phyloP scores from a whole-genome alignment of 1,140 invertebrate species.

The Epicauta chinensis region DNA sequence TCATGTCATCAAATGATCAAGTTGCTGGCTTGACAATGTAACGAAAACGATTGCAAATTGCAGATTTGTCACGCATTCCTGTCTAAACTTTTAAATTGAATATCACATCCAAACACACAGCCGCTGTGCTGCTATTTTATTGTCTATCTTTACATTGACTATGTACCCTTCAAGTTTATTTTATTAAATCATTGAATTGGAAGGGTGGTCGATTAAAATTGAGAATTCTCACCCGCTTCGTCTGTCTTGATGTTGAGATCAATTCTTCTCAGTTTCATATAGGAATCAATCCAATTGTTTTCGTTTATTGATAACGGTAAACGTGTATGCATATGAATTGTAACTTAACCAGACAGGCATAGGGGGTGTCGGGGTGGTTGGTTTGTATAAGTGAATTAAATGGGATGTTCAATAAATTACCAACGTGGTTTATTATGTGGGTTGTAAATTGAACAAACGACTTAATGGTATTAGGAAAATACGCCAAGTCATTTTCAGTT shows the following conservation, averaged over 20 bases:
- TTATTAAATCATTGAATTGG: conserved; percentile 31
- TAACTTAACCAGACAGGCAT: too few relatives aligned
- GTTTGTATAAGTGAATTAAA: too few relatives aligned
- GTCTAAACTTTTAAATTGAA: conserved; percentile 32
- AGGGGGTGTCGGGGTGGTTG: too few relatives aligned
- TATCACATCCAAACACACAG: conserved; percentile 8
- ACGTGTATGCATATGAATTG: too few relatives aligned
- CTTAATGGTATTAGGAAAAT: conserved; percentile 29
- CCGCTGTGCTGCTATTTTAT: neutral
- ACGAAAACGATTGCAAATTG: conserved; percentile 30
- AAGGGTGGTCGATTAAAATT: conserved; percentile 6
- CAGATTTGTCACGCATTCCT: conserved; percentile 33
- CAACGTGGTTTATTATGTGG: conserved; percentile 27
- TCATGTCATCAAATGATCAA: conserved; percentile 20
- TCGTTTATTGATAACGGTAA: neutral
- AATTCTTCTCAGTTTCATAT: too few relatives aligned
- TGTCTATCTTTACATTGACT: neutral
- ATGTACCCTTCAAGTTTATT: conserved; percentile 24
- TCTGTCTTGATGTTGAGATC: too few relatives aligned
- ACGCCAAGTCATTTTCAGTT: conserved; percentile 22
- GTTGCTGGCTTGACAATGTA: conserved; percentile 7
- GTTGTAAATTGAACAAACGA: conserved; percentile 25
- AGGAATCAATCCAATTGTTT: neutral
- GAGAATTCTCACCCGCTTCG: too few relatives aligned
- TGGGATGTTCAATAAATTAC: conserved; percentile 10